Base-by-base conservation (phyloP, 92 coral and sea anemone genomes). In the Zoanthus gigantus region DNA sequence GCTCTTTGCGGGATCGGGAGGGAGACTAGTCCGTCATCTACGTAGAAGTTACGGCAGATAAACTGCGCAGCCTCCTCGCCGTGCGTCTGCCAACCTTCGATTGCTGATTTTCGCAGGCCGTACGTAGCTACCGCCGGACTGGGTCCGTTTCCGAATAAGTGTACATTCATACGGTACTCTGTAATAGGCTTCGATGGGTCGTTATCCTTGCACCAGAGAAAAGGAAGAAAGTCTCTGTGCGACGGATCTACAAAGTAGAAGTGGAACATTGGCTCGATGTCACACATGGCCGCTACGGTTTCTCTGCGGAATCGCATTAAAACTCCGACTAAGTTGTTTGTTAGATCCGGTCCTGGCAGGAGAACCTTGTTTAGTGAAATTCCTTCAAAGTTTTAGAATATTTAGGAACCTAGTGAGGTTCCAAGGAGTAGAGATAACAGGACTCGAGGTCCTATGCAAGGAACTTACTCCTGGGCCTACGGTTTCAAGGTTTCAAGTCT, bases 91-190 rank as follows among this genome's bases (percentile, higher is more conserved):
- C 83, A 78, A 91, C 89, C 89, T 16, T 87, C 86, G 17, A 37
- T 78, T 44, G 89, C 91, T 7, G 95, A 90, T 74, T 81, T 73
- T 47, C 86, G 30, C 17, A 93, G 86, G 46, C 96, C 92, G 23
- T 58, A 93, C 53, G 91, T 88, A 5, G 96, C 94, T 29, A 91
- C 91, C 15, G 91, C 95, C 30, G 92, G 92, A 76, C 92, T 90
- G 10, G 92, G 89, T 11, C 88, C 89, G 53, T 90, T 91, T 47
- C 94, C 96, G 14, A 93, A 91, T 1, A 93, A 89, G 84, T 93
- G 96, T 52, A 91, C 94, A 63, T 91, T 93, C 96, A 93, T 91
- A 52, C 92, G 37, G 69, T 88, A 91, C 28, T 93, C 92, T 15
- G 78, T 75, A 56, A 93, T 83, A 60, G 76, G 88, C 53, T 89